A percentile compares a stretch with the other conserved stretches of the same genome.
These are phyloP conservation scores for Ormyrus rosae DNA, from an alignment of 2,888 invertebrate genomes.

Conservation along the genomic window DNA sequence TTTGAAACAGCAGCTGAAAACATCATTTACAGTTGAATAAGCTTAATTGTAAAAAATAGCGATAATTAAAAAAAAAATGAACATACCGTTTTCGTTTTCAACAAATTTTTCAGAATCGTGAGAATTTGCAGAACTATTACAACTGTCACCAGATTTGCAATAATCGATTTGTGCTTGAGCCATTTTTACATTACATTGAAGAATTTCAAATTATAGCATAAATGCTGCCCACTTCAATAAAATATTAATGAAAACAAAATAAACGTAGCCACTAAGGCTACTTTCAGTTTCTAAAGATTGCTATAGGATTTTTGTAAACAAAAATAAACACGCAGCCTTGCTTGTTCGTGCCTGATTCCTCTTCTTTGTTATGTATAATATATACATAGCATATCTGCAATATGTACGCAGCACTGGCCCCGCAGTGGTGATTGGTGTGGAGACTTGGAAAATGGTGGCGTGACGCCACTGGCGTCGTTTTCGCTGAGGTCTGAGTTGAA, in stretches of 20 bases:
- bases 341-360: too few species aligned
- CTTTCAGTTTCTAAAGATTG: too few species aligned
- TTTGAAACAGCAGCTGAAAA: slow-evolving; percentile 51
- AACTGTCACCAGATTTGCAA: slow-evolving; percentile 24
- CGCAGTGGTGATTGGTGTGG: too few species aligned
- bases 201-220: neutral
- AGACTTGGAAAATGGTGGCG: too few species aligned
- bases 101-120: slow-evolving; percentile 63
- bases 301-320: too few species aligned
- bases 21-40: neutral
- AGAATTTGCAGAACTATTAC: slow-evolving; percentile 1
- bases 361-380: too few species aligned
- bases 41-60: neutral
- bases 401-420: too few species aligned
- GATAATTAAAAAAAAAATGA: neutral
- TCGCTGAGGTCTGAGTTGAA: too few species aligned
- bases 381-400: too few species aligned
- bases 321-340: too few species aligned
- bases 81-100: slow-evolving; percentile 67
- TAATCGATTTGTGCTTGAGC: slow-evolving; percentile 45
- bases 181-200: slow-evolving; percentile 11
- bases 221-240: neutral
- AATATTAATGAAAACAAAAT: neutral
- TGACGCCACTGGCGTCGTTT: too few species aligned
- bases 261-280: too few species aligned